Conservation (phyloP, 1,140 invertebrate species). For the Spodoptera frugiperda region DNA sequence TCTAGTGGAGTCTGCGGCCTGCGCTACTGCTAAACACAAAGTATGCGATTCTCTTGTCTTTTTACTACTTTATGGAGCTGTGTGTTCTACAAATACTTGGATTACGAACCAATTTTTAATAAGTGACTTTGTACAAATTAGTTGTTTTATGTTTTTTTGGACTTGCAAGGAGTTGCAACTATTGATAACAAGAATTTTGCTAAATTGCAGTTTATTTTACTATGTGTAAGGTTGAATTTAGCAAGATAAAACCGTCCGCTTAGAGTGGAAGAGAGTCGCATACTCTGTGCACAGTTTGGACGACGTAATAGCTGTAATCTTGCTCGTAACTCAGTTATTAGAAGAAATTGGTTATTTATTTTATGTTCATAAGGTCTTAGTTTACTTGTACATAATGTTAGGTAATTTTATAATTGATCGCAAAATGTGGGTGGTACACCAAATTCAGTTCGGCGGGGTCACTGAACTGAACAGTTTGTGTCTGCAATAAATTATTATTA, state of each 20-base stretch:
- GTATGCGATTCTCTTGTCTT: background rate
- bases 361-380: slow-evolving; percentile 72
- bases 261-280: slow-evolving; percentile 1
- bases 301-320: slow-evolving; percentile 52
- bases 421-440: slow-evolving; percentile 75
- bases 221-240: slow-evolving; percentile 4
- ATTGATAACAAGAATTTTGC: no score
- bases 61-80: background rate
- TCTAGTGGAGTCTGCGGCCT: background rate
- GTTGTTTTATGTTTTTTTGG: no score
- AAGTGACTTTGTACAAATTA: no score
- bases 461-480: slow-evolving; percentile 79
- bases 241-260: background rate
- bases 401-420: slow-evolving; percentile 64
- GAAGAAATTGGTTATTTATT: slow-evolving; percentile 84
- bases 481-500: slow-evolving; percentile 83
- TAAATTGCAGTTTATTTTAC: background rate
- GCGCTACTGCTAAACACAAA: background rate
- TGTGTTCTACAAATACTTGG: background rate
- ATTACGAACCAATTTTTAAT: no score
- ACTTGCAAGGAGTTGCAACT: no score
- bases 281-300: background rate
- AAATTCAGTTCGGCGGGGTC: slow-evolving; percentile 77
- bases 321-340: slow-evolving; percentile 71
- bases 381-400: slow-evolving; percentile 73